A percentile compares a stretch with the other conserved stretches of the same genome.
These are phyloP conservation scores for Gibbula magus DNA, from an alignment of 2,888 invertebrate genomes.

Conservation along the genomic window DNA sequence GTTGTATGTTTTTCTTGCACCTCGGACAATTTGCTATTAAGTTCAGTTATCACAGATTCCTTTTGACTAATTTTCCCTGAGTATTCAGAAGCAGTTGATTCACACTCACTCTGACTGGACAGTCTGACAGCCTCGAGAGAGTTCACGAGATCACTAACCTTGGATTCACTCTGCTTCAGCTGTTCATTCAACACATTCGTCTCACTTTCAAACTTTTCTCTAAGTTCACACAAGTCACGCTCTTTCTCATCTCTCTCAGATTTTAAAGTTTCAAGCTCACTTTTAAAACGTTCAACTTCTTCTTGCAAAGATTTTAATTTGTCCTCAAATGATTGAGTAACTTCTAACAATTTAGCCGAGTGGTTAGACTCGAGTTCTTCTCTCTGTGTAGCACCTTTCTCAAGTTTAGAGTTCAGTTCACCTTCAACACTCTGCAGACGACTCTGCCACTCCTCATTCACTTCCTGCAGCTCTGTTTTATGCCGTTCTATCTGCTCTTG, in stretches of 20 bases:
- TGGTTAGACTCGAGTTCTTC: conserved; percentile 28
- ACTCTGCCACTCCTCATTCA: conserved; percentile 18
- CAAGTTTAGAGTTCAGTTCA: not conserved
- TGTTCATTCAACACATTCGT: not conserved
- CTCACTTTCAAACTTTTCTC: not conserved
- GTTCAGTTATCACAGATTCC: conserved; percentile 21
- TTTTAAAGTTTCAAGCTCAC: conserved; percentile 33
- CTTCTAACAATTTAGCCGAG: conserved; percentile 17
- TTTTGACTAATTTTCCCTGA: not conserved
- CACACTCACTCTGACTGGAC: not conserved
- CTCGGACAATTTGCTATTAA: conserved; percentile 18
- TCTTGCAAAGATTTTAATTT: conserved; percentile 29
- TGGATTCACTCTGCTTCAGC: not conserved
- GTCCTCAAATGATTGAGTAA: conserved; percentile 20
- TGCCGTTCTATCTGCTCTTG: conserved; percentile 49
- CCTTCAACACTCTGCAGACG: conserved; percentile 9
- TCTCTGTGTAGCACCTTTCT: conserved; percentile 23
- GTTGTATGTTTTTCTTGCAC: conserved; percentile 28
- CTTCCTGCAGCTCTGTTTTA: conserved; percentile 29
- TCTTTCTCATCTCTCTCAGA: conserved; percentile 27
- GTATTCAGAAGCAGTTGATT: not conserved
- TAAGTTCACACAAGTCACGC: not conserved
- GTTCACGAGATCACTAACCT: not conserved
- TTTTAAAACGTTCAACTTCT: conserved; percentile 33
- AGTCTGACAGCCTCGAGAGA: conserved; percentile 10